phyloP scores from a whole-genome alignment of 2,888 invertebrate genomes.

The Drosophila meridionalis region DNA sequence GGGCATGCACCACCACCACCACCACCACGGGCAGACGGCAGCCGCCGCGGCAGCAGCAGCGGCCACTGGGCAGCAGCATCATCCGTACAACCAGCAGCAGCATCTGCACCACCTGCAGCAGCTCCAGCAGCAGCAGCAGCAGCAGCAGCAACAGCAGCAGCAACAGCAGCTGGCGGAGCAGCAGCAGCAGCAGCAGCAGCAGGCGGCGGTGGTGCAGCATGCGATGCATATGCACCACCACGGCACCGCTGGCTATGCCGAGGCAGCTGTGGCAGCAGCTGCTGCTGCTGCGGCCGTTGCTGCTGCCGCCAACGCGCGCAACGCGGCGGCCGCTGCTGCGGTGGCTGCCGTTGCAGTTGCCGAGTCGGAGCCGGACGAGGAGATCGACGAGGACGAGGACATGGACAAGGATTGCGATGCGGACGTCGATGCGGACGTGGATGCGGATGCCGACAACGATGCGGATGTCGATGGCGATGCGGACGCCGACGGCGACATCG shows the following conservation, averaged over 20 bases:
- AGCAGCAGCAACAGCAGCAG: constrained; percentile 68
- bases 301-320: constrained; percentile 66
- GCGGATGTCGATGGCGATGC: constrained; percentile 32
- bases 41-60: constrained; percentile 4
- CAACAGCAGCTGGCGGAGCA: constrained; percentile 61
- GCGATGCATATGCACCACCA: constrained; percentile 69
- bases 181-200: constrained; percentile 62
- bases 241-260: constrained; percentile 63
- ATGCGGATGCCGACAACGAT: constrained; percentile 32
- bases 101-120: constrained; percentile 71
- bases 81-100: constrained; percentile 82
- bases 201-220: constrained; percentile 47
- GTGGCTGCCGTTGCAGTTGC: constrained; percentile 52
- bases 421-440: constrained; percentile 28
- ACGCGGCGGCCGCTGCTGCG: constrained; percentile 61
- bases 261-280: constrained; percentile 69
- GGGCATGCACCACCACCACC: constrained; percentile 62
- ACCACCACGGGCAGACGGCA: constrained; percentile 38
- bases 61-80: constrained; percentile 70
- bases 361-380: constrained; percentile 61
- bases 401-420: constrained; percentile 49
- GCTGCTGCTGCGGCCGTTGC: constrained; percentile 69
- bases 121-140: constrained; percentile 44
- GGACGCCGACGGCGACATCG: constrained; percentile 76
- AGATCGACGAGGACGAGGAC: constrained; percentile 64